These are phyloP conservation scores for Nyleta sp. DNA, from an alignment of 2,888 invertebrate species.

Conservation along the genomic window DNA sequence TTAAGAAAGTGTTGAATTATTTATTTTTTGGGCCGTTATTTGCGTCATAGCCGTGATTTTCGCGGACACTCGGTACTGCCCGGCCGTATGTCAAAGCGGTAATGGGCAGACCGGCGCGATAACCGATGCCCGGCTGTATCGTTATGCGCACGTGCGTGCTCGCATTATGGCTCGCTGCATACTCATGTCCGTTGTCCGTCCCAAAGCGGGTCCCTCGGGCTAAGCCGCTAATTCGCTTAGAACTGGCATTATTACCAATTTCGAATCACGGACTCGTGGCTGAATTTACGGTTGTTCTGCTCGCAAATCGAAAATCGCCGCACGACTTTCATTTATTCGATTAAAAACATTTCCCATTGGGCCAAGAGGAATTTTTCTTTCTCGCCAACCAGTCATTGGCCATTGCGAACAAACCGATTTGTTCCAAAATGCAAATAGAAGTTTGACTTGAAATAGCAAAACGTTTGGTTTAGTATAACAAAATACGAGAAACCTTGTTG, in stretches of 20 bases:
- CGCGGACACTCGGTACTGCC: conserved; percentile 2
- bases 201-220: conserved; percentile 41
- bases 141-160: conserved; percentile 49
- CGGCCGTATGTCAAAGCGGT: conserved; percentile 60
- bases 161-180: conserved; percentile 27
- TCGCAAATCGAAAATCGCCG: conserved; percentile 3
- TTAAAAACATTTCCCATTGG: too few species aligned
- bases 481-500: too few species aligned
- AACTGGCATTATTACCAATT: conserved; percentile 65
- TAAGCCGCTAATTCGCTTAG: conserved; percentile 63
- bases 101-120: conserved; percentile 47
- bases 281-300: conserved; percentile 48
- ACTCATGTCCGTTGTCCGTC: conserved; percentile 16
- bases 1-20: too few species aligned
- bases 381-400: too few species aligned
- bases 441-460: too few species aligned
- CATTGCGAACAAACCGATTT: too few species aligned
- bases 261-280: conserved; percentile 48
- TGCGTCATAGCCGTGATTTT: neutral
- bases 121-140: conserved; percentile 47
- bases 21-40: neutral
- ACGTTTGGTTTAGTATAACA: too few species aligned
- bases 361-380: too few species aligned
- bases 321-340: neutral
- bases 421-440: too few species aligned